Conservation (phyloP, 1,140 invertebrate genomes). For the fruit fly (Drosophila melanogaster) region Release_6_plus_ISO1_MT NC_004354.4:12075501-12076000, state of each 20-base stretch:
- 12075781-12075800: no score
- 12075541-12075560: constrained; percentile 65
- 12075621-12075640: constrained; percentile 62
- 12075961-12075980: constrained; percentile 25
- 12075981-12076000: constrained; percentile 47
- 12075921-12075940: constrained; percentile 80
- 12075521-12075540: constrained; percentile 45
- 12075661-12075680: not conserved
- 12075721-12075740: not conserved
- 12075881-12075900: constrained; percentile 82
- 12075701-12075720: not conserved
- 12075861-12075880: constrained; percentile 72
- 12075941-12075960: constrained; percentile 45
- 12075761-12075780: no score
- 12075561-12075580: constrained; percentile 78
- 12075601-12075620: constrained; percentile 23
- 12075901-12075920: constrained; percentile 80
- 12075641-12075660: constrained; percentile 42
- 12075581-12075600: constrained; percentile 71
- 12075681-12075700: not conserved
- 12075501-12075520: constrained; percentile 15
- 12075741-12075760: not conserved
- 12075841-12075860: constrained; percentile 13
- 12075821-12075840: not conserved
- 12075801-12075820: not conserved